A percentile compares a stretch with the other conserved stretches of the same genome.
Conservation (phyloP, 2,113 vertebrate genomes). For the Lepisosteus oculatus region DNA sequence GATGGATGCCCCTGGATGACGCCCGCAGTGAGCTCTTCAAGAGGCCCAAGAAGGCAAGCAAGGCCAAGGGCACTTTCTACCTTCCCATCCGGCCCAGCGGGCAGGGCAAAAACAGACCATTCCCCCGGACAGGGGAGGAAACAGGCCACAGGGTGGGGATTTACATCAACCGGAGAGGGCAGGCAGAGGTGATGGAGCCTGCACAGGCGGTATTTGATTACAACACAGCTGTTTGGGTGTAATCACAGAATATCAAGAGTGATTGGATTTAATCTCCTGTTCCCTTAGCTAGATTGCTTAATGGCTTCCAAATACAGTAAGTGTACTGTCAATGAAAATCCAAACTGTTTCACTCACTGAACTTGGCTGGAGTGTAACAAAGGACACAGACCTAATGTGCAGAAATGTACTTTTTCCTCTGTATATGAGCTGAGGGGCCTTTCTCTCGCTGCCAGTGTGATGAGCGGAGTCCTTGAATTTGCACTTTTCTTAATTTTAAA, state of each 20-base stretch:
- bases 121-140: slow-evolving; percentile 44
- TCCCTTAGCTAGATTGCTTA: no score
- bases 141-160: slow-evolving; percentile 46
- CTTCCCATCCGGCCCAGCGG: slow-evolving; percentile 69
- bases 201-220: slow-evolving; percentile 81
- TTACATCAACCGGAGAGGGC: slow-evolving; percentile 51
- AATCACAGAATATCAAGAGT: slow-evolving; percentile 35
- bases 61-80: slow-evolving; percentile 78
- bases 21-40: slow-evolving; percentile 70
- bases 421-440: no score
- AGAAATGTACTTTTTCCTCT: not conserved
- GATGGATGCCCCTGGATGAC: slow-evolving; percentile 75
- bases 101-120: slow-evolving; percentile 61
- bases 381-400: not conserved
- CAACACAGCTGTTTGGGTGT: slow-evolving; percentile 95
- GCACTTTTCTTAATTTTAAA: no score
- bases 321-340: not conserved
- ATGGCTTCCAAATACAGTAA: not conserved
- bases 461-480: no score
- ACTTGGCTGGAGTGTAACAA: not conserved
- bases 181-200: slow-evolving; percentile 51
- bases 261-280: no score
- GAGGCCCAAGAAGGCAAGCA: slow-evolving; percentile 74
- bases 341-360: not conserved
- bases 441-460: no score